These are phyloP conservation scores for Dinocampus coccinellae DNA, from an alignment of 2,888 invertebrate genomes.

Conservation along the genomic window DNA sequence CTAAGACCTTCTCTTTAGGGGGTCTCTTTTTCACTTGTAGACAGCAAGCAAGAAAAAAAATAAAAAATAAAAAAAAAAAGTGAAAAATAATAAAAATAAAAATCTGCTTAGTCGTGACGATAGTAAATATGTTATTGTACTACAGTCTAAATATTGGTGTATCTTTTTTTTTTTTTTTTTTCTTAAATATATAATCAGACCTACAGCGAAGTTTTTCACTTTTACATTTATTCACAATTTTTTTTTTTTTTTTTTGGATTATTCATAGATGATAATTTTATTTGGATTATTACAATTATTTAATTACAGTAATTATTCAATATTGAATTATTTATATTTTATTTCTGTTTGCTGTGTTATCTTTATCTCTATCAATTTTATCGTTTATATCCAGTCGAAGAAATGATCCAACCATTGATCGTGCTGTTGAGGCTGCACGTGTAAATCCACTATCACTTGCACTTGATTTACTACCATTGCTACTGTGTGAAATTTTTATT, in stretches of 20 bases:
- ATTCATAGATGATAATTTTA: not conserved
- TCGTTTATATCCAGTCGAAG: conserved; percentile 61
- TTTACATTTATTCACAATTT: not conserved
- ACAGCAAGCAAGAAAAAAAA: not conserved
- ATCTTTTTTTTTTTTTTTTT: too few relatives aligned
- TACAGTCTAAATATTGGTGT: conserved; percentile 58
- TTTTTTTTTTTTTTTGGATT: not conserved
- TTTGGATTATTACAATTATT: too few relatives aligned
- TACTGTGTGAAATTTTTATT: conserved; percentile 68
- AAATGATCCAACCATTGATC: conserved; percentile 62
- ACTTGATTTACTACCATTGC: conserved; percentile 45
- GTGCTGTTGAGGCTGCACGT: conserved; percentile 55
- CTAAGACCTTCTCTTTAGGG: conserved; percentile 3
- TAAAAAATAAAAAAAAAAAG: too few relatives aligned
- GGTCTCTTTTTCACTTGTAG: not conserved
- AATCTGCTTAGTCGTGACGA: conserved; percentile 27
- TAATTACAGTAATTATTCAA: not conserved
- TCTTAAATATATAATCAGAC: conserved; percentile 47
- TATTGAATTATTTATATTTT: conserved; percentile 37
- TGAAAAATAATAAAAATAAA: conserved; percentile 12
- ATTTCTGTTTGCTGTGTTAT: conserved; percentile 51
- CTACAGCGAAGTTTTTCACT: conserved; percentile 55
- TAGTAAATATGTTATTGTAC: conserved; percentile 53
- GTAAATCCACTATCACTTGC: conserved; percentile 50
- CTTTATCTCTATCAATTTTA: conserved; percentile 58